Evolutionary conservation across 2,888 invertebrate species (phyloP).

Genomic region (Aspidiotus rigidus): DNA sequence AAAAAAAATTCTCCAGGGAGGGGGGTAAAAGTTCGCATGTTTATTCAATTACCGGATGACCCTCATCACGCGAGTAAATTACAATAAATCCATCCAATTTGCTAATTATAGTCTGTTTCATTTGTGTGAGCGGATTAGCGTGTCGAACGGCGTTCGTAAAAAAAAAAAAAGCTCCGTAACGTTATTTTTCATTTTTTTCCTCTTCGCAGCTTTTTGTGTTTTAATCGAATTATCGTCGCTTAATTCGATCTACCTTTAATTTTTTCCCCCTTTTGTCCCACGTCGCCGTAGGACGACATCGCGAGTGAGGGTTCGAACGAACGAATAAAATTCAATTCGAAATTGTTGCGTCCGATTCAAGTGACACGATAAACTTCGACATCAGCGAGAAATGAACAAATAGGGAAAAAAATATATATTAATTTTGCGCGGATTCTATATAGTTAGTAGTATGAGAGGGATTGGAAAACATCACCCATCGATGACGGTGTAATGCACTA

Average conservation of each 20-base stretch:
- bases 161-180: neutral
- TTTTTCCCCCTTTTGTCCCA: too few species aligned
- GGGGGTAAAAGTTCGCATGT: neutral
- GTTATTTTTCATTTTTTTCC: neutral
- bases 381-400: too few species aligned
- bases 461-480: too few species aligned
- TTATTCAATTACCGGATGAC: constrained; percentile 2
- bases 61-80: constrained; percentile 4
- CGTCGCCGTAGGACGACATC: neutral
- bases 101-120: constrained; percentile 4
- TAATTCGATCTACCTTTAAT: neutral
- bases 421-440: too few species aligned
- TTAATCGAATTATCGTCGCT: neutral
- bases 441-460: too few species aligned
- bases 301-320: neutral
- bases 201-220: neutral
- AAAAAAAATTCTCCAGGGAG: neutral
- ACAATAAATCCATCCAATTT: constrained; percentile 4
- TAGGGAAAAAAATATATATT: too few species aligned
- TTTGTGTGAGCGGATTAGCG: neutral
- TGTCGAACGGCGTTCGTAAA: neutral
- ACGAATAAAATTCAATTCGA: neutral
- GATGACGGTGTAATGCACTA: too few species aligned
- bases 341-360: neutral
- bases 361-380: too few species aligned